These are phyloP conservation scores for Gallinago media DNA, from an alignment of 2,113 vertebrate species.

Conservation along the genomic window DNA sequence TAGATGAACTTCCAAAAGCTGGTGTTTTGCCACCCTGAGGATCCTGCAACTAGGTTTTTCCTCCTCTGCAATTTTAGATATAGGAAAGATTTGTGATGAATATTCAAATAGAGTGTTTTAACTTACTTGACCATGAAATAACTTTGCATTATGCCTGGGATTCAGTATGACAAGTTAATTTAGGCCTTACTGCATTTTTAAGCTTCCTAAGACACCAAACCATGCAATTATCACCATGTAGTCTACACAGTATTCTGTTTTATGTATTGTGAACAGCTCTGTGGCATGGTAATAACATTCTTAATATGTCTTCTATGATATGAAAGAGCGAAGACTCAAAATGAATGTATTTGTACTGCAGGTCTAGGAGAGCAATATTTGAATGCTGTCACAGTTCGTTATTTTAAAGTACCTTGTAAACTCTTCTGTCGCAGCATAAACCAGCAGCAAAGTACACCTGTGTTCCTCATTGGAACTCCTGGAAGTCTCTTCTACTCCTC, in stretches of 20 bases:
- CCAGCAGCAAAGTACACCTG: not conserved
- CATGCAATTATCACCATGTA: not conserved
- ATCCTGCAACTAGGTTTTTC: not conserved
- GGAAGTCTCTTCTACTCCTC: not conserved
- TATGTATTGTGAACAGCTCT: not conserved
- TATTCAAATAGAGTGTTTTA: not conserved
- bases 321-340: not conserved
- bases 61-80: not conserved
- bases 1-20: not conserved
- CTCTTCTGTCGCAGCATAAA: not conserved
- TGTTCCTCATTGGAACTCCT: not conserved
- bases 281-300: not conserved
- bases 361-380: not conserved
- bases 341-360: not conserved
- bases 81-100: not conserved
- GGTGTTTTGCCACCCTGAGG: not conserved
- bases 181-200: slow-evolving; percentile 4
- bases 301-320: not conserved
- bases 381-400: rapidly evolving
- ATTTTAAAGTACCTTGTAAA: not conserved
- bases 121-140: not conserved
- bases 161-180: slow-evolving; percentile 20
- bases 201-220: not conserved
- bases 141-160: not conserved
- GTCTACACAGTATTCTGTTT: not conserved